These are phyloP conservation scores for Chloroceryle amazona DNA, from an alignment of 2,797 vertebrate species.

Conservation along the genomic window DNA sequence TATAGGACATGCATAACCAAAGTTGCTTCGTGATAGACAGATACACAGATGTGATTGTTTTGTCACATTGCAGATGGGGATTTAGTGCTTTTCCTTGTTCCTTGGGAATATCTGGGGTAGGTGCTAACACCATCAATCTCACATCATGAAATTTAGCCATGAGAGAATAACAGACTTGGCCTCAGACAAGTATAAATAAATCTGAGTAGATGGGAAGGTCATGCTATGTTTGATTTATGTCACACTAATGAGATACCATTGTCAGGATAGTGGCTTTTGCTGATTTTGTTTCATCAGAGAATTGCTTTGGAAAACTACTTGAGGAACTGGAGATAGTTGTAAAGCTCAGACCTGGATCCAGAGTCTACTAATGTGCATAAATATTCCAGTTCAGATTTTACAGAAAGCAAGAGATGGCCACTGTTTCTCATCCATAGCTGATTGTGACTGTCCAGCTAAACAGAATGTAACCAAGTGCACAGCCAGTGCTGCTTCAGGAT, in stretches of 20 bases:
- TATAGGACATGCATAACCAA: neutral
- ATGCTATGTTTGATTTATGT: neutral
- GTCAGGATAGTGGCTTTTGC: neutral
- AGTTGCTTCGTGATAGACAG: neutral
- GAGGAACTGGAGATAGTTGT: neutral
- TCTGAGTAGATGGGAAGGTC: neutral
- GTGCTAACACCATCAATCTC: neutral
- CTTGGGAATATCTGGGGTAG: neutral
- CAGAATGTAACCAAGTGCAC: neutral
- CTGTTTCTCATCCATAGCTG: neutral
- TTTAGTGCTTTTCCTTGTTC: neutral
- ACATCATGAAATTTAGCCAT: neutral
- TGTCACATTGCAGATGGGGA: neutral
- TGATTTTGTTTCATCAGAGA: neutral
- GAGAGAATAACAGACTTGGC: neutral
- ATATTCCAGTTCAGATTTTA: neutral
- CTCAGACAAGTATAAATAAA: constrained; percentile 1
- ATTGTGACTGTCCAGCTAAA: neutral
- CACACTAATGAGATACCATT: neutral
- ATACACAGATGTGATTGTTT: neutral
- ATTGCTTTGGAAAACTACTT: neutral
- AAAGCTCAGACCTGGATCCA: neutral
- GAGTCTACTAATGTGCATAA: neutral
- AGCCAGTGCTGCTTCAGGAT: neutral
- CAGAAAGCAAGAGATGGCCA: neutral